Evolutionary conservation across 2,888 invertebrate genomes (phyloP).

Genomic region (Lepeophtheirus nordmannii): DNA sequence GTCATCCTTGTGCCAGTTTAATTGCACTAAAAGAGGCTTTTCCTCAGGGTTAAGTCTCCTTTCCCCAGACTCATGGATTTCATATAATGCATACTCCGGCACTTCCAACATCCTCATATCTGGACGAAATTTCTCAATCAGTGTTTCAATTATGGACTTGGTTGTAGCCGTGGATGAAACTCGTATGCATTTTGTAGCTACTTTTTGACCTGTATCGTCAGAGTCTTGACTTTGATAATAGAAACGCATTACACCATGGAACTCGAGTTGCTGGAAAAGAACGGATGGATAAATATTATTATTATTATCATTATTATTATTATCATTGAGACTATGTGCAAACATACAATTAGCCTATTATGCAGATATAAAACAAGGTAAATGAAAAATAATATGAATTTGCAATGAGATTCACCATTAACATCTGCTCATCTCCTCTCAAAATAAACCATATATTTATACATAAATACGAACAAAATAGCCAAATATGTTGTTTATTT

Average conservation of each 20-base stretch:
- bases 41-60: slow-evolving; percentile 74
- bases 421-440: too few relatives aligned
- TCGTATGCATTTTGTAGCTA: slow-evolving; percentile 95
- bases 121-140: slow-evolving; percentile 97
- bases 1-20: slow-evolving; percentile 98
- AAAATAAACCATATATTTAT: too few relatives aligned
- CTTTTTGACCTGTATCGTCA: slow-evolving; percentile 95
- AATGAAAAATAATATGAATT: too few relatives aligned
- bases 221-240: slow-evolving; percentile 33
- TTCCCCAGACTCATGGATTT: slow-evolving; percentile 58
- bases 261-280: slow-evolving; percentile 71
- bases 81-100: slow-evolving; percentile 51
- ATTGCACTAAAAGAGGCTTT: slow-evolving; percentile 85
- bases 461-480: too few relatives aligned
- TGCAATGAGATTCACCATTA: too few relatives aligned
- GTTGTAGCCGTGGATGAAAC: slow-evolving; percentile 93
- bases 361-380: too few relatives aligned
- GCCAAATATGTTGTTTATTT: too few relatives aligned
- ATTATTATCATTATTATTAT: too few relatives aligned
- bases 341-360: too few relatives aligned
- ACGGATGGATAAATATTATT: background rate
- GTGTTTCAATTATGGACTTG: slow-evolving; percentile 84
- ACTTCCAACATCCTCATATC: slow-evolving; percentile 84
- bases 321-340: too few relatives aligned
- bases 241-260: slow-evolving; percentile 98